Evolutionary conservation across 2,797 vertebrate species (phyloP).

Genomic region (Tenualosa ilisha): DNA sequence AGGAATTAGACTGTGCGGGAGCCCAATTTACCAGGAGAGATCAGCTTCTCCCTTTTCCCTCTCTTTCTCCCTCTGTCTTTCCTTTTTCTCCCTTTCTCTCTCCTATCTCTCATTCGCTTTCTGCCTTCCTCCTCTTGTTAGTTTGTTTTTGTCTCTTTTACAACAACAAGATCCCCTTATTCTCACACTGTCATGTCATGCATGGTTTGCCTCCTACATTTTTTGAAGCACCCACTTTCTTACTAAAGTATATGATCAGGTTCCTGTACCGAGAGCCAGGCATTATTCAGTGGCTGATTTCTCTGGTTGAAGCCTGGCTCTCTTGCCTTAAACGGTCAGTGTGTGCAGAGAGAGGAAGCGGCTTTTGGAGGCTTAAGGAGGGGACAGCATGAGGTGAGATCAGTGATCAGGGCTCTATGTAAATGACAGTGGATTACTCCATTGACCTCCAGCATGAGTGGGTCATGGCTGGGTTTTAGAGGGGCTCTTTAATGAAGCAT

Average conservation of each 20-base stretch:
- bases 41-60: slow-evolving; percentile 71
- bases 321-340: not conserved
- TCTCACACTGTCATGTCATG: slow-evolving; percentile 44
- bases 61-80: slow-evolving; percentile 38
- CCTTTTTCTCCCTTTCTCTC: slow-evolving; percentile 49
- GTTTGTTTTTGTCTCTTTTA: slow-evolving; percentile 37
- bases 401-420: not conserved
- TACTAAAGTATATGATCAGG: not conserved
- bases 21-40: slow-evolving; percentile 83
- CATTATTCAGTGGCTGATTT: not conserved
- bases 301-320: not conserved
- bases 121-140: slow-evolving; percentile 25
- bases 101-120: slow-evolving; percentile 43
- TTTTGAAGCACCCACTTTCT: not conserved
- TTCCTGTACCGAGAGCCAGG: not conserved
- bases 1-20: slow-evolving; percentile 89
- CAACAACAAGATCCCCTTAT: not conserved
- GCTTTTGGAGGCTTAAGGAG: not conserved
- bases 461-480: slow-evolving; percentile 53
- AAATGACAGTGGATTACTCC: slow-evolving; percentile 41
- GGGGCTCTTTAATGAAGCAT: slow-evolving; percentile 19
- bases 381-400: not conserved
- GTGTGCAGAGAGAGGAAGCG: not conserved
- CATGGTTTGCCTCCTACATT: slow-evolving; percentile 16
- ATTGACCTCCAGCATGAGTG: slow-evolving; percentile 67